Evolutionary conservation across 2,888 invertebrate species (phyloP).

Genomic region (Leistus spinibarbis): DNA sequence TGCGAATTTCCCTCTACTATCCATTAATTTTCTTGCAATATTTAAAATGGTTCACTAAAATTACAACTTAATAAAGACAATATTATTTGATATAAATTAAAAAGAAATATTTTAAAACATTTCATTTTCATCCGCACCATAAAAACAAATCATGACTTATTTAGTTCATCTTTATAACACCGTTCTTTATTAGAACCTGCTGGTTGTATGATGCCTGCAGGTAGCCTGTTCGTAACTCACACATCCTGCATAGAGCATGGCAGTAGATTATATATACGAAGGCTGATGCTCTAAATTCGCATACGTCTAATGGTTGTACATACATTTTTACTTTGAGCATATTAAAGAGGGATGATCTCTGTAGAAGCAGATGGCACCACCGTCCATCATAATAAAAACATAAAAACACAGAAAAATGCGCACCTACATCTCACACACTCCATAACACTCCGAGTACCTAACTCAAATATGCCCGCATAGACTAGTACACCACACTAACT

Average conservation of each 20-base stretch:
- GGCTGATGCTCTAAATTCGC: constrained; percentile 23
- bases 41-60: too few relatives aligned
- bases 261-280: neutral
- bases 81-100: too few relatives aligned
- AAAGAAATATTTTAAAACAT: too few relatives aligned
- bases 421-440: neutral
- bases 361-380: constrained; percentile 27
- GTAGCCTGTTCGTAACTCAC: constrained; percentile 50
- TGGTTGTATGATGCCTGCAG: neutral
- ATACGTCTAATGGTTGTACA: constrained; percentile 56
- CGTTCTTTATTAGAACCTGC: neutral
- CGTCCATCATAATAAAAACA: constrained; percentile 40
- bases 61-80: too few relatives aligned
- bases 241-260: neutral
- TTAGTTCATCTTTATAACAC: neutral
- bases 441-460: neutral
- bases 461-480: neutral
- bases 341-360: constrained; percentile 51
- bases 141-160: neutral
- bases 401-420: constrained; percentile 36
- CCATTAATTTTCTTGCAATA: too few relatives aligned
- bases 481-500: neutral
- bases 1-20: too few relatives aligned
- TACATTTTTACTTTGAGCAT: constrained; percentile 57
- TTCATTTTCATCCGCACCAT: too few relatives aligned